phyloP scores from a whole-genome alignment of 2,797 vertebrate genomes.

The Dromococcyx pavoninus region DNA sequence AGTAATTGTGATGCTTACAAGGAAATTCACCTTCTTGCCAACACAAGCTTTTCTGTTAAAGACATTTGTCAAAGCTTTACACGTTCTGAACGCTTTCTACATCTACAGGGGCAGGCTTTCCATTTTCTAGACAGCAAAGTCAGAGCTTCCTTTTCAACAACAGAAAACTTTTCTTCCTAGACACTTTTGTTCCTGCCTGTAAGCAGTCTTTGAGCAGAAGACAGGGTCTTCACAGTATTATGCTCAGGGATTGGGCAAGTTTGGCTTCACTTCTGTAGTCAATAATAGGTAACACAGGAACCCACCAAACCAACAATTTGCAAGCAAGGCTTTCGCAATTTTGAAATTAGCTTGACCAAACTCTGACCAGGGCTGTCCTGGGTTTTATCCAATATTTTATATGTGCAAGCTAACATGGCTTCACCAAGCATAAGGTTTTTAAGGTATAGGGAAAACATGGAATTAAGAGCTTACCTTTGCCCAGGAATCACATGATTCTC shows the following conservation, averaged over 20 bases:
- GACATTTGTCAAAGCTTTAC: not conserved
- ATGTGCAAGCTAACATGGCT: not conserved
- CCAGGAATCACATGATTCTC: conserved; percentile 87
- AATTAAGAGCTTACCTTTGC: conserved; percentile 81
- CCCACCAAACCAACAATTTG: not conserved
- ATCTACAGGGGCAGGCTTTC: not conserved
- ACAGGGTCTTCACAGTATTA: not conserved
- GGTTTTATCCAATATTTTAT: not conserved
- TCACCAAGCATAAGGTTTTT: not conserved
- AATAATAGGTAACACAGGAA: not conserved
- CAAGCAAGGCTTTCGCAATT: not conserved
- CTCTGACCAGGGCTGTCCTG: not conserved
- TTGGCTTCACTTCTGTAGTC: not conserved
- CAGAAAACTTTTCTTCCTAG: not conserved
- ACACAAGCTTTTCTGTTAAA: not conserved
- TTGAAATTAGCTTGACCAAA: not conserved
- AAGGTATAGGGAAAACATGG: not conserved
- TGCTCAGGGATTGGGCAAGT: fast-evolving
- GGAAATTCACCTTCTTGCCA: not conserved
- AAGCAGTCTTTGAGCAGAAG: not conserved
- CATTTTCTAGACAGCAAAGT: not conserved
- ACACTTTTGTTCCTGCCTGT: not conserved
- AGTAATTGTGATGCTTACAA: not conserved
- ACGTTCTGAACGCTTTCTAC: not conserved
- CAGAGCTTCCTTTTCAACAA: not conserved